A percentile compares a stretch with the other conserved stretches of the same genome.
Conservation (phyloP, 2,888 invertebrate genomes). For the Caenorhabditis auriculariae region DNA sequence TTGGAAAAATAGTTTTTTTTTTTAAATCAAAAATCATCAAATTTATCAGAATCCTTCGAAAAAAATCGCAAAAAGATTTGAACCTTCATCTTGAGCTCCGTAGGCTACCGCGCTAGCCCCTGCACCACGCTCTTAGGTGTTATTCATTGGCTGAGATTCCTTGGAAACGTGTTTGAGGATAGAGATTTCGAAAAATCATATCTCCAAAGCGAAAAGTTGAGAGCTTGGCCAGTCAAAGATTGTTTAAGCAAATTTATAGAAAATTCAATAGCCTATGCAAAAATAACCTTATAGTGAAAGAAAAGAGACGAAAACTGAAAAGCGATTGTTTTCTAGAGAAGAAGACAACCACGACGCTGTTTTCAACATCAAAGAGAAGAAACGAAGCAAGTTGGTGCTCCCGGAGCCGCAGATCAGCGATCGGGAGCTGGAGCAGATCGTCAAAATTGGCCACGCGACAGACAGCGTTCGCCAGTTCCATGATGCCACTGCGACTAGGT, state of each 20-base stretch:
- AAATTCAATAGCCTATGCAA: background rate
- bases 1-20: background rate
- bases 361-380: constrained; percentile 61
- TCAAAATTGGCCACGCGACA: constrained; percentile 73
- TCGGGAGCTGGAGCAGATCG: constrained; percentile 71
- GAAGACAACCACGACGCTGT: constrained; percentile 78
- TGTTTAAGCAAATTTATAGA: too few relatives aligned
- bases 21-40: background rate
- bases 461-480: constrained; percentile 74
- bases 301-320: background rate
- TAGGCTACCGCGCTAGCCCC: too few relatives aligned
- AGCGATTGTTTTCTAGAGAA: constrained; percentile 26
- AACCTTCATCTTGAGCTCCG: too few relatives aligned
- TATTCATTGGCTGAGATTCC: too few relatives aligned
- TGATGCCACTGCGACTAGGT: constrained; percentile 70
- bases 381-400: constrained; percentile 78
- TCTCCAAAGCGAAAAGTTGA: too few relatives aligned
- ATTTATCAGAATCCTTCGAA: background rate
- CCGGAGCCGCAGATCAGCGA: constrained; percentile 97
- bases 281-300: background rate
- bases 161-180: too few relatives aligned
- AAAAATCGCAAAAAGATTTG: background rate
- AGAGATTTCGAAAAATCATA: too few relatives aligned
- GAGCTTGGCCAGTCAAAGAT: too few relatives aligned
- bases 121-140: too few relatives aligned